These are phyloP conservation scores for Papilio protenor DNA, from an alignment of 2,888 invertebrate species.

Conservation along the genomic window DNA sequence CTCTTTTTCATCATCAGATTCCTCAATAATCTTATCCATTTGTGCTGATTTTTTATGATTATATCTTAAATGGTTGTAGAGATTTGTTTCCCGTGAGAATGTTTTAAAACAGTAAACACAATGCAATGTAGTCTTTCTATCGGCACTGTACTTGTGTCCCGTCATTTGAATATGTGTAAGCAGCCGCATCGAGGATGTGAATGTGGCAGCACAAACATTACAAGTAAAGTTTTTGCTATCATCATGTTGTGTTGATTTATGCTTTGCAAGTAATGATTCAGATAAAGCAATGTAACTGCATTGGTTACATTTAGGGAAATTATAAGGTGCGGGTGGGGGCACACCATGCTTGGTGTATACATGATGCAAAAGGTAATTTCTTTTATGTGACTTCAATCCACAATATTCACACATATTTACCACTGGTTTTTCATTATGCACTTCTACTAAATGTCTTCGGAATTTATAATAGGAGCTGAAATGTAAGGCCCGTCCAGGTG, in stretches of 20 bases:
- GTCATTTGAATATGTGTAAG: conserved; percentile 83
- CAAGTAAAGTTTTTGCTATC: conserved; percentile 79
- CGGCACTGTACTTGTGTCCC: conserved; percentile 78
- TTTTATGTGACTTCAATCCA: conserved; percentile 89
- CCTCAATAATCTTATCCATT: conserved; percentile 87
- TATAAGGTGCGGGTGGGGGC: conserved; percentile 87
- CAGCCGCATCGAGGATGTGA: conserved; percentile 70
- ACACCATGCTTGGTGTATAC: conserved; percentile 91
- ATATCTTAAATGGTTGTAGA: conserved; percentile 89
- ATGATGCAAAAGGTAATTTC: conserved; percentile 91
- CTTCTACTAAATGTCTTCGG: conserved; percentile 91
- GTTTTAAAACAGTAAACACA: conserved; percentile 91
- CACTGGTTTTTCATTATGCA: conserved; percentile 91
- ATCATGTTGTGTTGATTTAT: conserved; percentile 88
- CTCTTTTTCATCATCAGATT: conserved; percentile 77
- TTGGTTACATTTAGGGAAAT: conserved; percentile 91
- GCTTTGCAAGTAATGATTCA: conserved; percentile 87
- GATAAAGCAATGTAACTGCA: conserved; percentile 92
- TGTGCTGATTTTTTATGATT: conserved; percentile 87
- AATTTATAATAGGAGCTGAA: conserved; percentile 92
- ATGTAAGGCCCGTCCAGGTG: conserved; percentile 86
- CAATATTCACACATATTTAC: conserved; percentile 92
- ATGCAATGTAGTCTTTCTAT: conserved; percentile 78
- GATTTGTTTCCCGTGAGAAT: conserved; percentile 87
- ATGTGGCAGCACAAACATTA: conserved; percentile 83